Percentiles rank a stretch among this genome's conserved stretches.
phyloP scores from a whole-genome alignment of 92 coral and sea anemone species.

The Porites cylindrica region DNA sequence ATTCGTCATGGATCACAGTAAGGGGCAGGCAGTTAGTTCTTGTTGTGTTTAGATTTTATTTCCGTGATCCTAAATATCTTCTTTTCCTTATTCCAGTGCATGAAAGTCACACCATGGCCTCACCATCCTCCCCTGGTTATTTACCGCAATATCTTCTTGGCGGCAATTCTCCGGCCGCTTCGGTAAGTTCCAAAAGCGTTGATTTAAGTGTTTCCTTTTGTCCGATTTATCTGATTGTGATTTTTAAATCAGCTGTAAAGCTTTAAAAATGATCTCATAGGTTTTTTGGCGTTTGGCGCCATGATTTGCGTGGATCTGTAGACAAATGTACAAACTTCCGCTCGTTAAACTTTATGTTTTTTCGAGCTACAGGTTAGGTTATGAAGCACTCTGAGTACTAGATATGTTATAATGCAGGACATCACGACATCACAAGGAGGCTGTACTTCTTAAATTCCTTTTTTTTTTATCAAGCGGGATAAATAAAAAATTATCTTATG shows the following conservation, averaged over 20 bases:
- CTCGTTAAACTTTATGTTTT: too few species aligned
- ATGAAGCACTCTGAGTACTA: too few species aligned
- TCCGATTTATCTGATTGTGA: neutral
- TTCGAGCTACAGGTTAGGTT: too few species aligned
- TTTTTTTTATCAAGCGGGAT: too few species aligned
- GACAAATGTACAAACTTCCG: too few species aligned
- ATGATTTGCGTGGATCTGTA: too few species aligned
- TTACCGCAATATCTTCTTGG: constrained; percentile 96
- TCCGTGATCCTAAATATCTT: neutral
- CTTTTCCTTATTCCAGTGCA: constrained; percentile 1
- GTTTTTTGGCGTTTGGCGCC: too few species aligned
- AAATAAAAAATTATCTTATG: too few species aligned
- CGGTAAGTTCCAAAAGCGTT: constrained; percentile 52
- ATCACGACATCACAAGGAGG: too few species aligned
- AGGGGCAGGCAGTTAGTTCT: neutral
- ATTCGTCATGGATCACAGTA: constrained; percentile 52
- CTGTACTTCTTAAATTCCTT: too few species aligned
- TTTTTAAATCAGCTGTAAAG: neutral
- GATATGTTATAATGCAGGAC: too few species aligned
- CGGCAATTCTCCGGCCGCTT: constrained; percentile 77
- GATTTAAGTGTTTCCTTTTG: neutral
- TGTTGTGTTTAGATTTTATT: neutral
- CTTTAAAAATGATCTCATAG: too few species aligned
- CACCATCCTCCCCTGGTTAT: constrained; percentile 77
- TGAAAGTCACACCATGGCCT: constrained; percentile 44